Evolutionary conservation across 2,113 vertebrate genomes (phyloP).

Genomic region (Todiramphus saurophagus): DNA sequence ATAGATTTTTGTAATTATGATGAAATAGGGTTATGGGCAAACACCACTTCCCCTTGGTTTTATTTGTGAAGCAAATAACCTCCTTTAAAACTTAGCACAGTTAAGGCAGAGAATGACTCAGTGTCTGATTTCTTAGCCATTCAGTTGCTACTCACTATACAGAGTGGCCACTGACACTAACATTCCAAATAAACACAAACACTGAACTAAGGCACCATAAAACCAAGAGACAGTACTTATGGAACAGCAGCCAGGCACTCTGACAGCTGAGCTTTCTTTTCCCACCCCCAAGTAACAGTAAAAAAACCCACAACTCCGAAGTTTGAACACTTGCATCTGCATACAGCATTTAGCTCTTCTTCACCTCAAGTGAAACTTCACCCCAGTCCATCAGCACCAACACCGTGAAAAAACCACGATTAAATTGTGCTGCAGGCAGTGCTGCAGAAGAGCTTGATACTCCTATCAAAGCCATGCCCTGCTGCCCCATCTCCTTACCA

Average conservation of each 20-base stretch:
- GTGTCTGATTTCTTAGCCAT: neutral
- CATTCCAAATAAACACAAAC: neutral
- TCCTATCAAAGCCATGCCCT: accelerated
- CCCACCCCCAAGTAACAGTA: neutral
- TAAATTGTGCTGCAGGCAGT: neutral
- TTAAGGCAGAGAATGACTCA: neutral
- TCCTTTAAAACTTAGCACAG: neutral
- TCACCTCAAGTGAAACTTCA: neutral
- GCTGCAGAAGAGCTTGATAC: neutral
- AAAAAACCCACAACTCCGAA: neutral
- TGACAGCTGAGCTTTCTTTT: neutral
- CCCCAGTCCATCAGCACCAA: neutral
- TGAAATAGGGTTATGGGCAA: neutral
- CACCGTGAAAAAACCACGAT: neutral
- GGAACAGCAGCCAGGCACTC: neutral
- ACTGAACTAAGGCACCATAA: neutral
- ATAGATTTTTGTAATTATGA: neutral
- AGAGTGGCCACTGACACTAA: neutral
- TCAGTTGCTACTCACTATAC: neutral
- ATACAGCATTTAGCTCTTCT: neutral
- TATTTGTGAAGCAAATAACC: neutral
- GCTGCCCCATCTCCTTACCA: constrained; percentile 77
- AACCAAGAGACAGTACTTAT: neutral
- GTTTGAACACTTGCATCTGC: neutral
- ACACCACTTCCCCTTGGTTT: neutral